A percentile compares a stretch with the other conserved stretches of the same genome.
phyloP scores from a whole-genome alignment of 2,113 vertebrate species.

The Prunella fulvescens region DNA sequence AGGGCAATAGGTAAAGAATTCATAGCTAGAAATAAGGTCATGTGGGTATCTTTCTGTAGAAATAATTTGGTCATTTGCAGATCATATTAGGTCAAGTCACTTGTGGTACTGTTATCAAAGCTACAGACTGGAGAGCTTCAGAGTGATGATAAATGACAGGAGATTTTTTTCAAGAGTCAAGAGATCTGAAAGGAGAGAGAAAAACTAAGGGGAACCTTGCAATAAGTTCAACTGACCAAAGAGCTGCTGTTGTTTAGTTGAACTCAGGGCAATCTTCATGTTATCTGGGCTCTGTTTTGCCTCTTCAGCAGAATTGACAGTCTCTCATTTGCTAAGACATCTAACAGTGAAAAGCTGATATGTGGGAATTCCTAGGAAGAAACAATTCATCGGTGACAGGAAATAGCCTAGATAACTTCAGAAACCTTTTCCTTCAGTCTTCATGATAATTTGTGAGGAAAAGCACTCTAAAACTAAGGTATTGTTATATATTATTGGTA shows the following conservation, averaged over 20 bases:
- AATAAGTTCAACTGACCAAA: background rate
- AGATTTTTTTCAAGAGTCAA: background rate
- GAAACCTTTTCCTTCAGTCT: background rate
- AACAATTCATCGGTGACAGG: background rate
- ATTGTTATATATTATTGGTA: background rate
- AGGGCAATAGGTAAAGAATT: background rate
- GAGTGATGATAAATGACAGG: background rate
- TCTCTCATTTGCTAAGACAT: background rate
- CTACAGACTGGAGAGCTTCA: background rate
- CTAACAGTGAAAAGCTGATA: background rate
- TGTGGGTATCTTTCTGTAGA: background rate
- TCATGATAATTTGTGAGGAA: background rate
- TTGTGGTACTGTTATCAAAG: background rate
- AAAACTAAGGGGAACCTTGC: background rate
- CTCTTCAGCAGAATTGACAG: background rate
- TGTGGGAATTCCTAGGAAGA: background rate
- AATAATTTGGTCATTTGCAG: constrained; percentile 34
- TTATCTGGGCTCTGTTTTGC: background rate
- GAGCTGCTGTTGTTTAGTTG: background rate
- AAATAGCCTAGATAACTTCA: background rate
- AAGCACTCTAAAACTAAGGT: background rate
- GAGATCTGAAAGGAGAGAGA: background rate
- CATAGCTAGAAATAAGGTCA: background rate
- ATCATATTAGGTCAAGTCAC: background rate
- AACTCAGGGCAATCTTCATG: background rate